Base-by-base conservation (phyloP, 92 coral and sea anemone species). In the Anthopleura xanthogrammica region DNA sequence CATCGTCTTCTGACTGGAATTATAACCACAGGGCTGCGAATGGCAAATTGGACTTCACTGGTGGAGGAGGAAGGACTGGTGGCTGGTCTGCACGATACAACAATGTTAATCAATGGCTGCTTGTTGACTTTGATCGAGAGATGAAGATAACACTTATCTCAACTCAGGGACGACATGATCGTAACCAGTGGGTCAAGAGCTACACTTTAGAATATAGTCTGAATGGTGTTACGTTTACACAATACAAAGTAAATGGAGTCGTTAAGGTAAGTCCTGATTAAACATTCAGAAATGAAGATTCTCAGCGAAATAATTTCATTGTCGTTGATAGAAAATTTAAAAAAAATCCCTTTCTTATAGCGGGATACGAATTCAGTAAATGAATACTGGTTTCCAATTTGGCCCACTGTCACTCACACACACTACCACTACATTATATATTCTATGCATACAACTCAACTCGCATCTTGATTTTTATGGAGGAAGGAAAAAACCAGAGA, bases 41-140 rank as follows among this genome's bases (percentile, higher is more conserved):
- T 29, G 36, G 36, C 36, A 29, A 29, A 36, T 72, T 86, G 12
- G 84, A 80, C 39, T 80, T 79, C 20, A 78, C 60, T 8, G 40
- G 65, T 1, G 66, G 39, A 7, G 52, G 41, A 16, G 85, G 89
- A 8, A 79, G 80, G 12, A 4, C 55, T 24, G 89, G 81, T 24
- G 55, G 85, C 41, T 86, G 89, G 88, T 68, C 76, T 5, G 77
- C 88, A 40, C 52, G 76, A 16, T 20, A 11, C 16, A 85, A 88
- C 58, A 80, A 83, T 52, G 77, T 8, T 48, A 60, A 43, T 29
- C 85, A 88, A 43, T 84, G 85, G 85, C 64, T 88, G 40, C 77
- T 83, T 40, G 88, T 84, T 40, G 87, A 79, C 60, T 88, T 88
- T 65, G 91, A 86, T 58, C 81, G 74, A 11, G 85, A 88, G 41